Evolutionary conservation across 2,113 vertebrate species (phyloP).

Genomic region (Microtus pennsylvanicus): DNA sequence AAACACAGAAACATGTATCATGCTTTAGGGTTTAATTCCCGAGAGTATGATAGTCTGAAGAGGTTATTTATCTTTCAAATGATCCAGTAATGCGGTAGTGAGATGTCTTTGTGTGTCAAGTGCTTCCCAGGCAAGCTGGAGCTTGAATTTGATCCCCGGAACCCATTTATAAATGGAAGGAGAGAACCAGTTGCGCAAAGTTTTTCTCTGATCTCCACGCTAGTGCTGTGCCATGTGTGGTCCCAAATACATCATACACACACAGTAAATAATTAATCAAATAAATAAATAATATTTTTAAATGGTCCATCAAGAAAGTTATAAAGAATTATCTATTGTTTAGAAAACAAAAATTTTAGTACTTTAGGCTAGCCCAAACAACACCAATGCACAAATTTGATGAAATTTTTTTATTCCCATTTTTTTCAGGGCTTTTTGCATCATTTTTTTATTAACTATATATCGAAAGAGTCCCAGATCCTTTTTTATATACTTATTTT

Average conservation of each 20-base stretch:
- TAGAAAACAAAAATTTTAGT: conserved; percentile 56
- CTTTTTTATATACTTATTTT: conserved; percentile 1
- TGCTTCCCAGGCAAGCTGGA: neutral
- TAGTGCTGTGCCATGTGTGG: neutral
- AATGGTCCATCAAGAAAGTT: conserved; percentile 45
- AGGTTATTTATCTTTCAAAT: conserved; percentile 65
- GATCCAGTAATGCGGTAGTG: neutral
- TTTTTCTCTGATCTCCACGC: neutral
- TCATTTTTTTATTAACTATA: conserved; percentile 39
- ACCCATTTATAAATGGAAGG: no score
- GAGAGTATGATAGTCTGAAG: conserved; percentile 27
- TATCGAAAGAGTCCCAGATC: neutral
- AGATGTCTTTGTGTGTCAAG: neutral
- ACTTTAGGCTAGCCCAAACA: conserved; percentile 6
- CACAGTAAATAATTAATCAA: neutral
- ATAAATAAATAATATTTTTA: neutral
- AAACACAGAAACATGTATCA: conserved; percentile 27
- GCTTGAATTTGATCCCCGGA: neutral
- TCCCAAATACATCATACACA: neutral
- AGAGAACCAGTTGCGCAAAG: neutral
- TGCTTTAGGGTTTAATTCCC: neutral
- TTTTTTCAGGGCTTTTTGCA: neutral
- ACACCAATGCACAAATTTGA: conserved; percentile 27
- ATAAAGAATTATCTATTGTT: conserved; percentile 55
- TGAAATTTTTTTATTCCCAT: neutral